Conservation (phyloP, 2,113 vertebrate genomes). For the Pristiophorus japonicus region DNA sequence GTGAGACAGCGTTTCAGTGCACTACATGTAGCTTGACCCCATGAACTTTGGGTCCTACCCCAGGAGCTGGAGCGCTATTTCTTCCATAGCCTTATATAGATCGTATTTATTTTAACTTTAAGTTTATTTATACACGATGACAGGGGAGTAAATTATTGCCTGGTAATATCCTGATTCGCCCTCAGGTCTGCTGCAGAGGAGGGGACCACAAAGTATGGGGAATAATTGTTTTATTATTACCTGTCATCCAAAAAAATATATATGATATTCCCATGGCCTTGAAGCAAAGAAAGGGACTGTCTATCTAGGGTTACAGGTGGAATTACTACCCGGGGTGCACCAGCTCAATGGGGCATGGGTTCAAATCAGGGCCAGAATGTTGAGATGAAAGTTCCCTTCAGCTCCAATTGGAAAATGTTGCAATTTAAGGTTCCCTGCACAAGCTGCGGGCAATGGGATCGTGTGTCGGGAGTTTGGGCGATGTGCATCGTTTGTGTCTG, state of each 20-base stretch:
- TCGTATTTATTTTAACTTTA: not conserved
- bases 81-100: too few species aligned
- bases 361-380: not conserved
- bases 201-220: not conserved
- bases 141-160: not conserved
- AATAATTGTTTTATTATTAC: not conserved
- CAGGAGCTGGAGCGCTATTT: not conserved
- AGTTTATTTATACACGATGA: not conserved
- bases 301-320: not conserved
- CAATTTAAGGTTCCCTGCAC: too few species aligned
- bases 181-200: not conserved
- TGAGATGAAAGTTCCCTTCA: not conserved
- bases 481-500: not conserved
- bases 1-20: not conserved
- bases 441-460: too few species aligned
- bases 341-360: not conserved
- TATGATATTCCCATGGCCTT: not conserved
- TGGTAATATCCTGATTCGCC: not conserved
- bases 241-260: not conserved
- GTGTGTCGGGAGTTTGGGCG: not conserved
- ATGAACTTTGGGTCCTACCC: not conserved
- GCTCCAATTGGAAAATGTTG: not conserved
- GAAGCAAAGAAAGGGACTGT: not conserved
- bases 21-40: not conserved
- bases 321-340: not conserved